Evolutionary conservation across 2,888 invertebrate genomes (phyloP), one percentile per base, ranked within the genome.

Genomic region (Scaptomyza caliginosa): DNA sequence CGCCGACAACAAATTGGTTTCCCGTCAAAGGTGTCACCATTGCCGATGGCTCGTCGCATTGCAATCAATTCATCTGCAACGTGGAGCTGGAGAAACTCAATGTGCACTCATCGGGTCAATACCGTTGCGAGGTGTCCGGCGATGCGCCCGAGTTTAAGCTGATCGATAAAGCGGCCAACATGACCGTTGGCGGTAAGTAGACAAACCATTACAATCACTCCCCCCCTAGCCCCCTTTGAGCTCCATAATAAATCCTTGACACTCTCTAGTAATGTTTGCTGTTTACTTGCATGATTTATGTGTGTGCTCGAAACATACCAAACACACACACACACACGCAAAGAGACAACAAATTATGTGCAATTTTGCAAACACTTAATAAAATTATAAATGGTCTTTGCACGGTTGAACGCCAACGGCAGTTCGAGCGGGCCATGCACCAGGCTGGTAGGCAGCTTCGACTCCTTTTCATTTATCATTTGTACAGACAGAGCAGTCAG

Each of bases 81-180:
- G 90, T 91, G 56, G 91, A 91, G 72, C 78, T 91, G 70, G 90
- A 91, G 74, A 88, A 90, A 62, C 83, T 91, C 28, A 90, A 87
- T 62, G 77, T 79, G 65, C 81, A 88, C 58, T 91, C 91, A 50
- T 90, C 90, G 23, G 94, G 94, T 13, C 92, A 93, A 32, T 94
- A 94, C 88, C 91, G 93, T 51, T 94, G 94, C 86, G 94, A 94
- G 88, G 93, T 94, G 43, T 94, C 94, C 67, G 93, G 93, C 64
- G 93, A 94, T 89, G 93, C 93, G 23, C 94, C 94, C 6, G 92
- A 93, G 73, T 94, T 94, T 82, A 92, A 93, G 77, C 91, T 93
- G 72, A 93, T 92, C 55, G 92, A 93, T 67, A 92, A 92, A 81
- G 92, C 93, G 42, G 92, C 92, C 78, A 93, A 93, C 85, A 92